Percentiles rank a stretch among this genome's conserved stretches.
phyloP scores from a whole-genome alignment of 2,113 vertebrate species.

The Gadus macrocephalus region DNA sequence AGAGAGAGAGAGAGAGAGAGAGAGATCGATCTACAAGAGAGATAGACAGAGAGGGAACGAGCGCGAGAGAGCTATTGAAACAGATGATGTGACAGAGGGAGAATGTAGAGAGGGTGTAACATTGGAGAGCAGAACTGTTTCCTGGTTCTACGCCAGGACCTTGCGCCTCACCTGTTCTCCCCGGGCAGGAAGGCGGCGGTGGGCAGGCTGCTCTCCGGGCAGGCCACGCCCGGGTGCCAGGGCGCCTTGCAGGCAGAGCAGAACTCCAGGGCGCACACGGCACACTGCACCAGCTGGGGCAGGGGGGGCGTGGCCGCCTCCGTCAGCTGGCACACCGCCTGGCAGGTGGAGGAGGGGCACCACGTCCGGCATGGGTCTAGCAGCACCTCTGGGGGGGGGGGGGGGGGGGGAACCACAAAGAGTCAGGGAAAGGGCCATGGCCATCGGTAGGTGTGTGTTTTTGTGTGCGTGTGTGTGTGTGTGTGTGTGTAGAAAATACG shows the following conservation, averaged over 20 bases:
- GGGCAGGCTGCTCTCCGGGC: conserved; percentile 85
- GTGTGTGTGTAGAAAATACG: no score
- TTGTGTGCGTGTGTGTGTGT: no score
- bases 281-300: conserved; percentile 89
- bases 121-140: conserved; percentile 83
- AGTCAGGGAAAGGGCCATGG: no score
- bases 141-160: neutral
- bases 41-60: no score
- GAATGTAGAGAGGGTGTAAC: no score
- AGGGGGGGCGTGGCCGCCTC: conserved; percentile 78
- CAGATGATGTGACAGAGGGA: no score
- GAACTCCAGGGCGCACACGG: conserved; percentile 88
- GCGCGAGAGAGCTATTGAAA: no score
- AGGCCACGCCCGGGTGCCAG: conserved; percentile 94
- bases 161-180: conserved; percentile 82
- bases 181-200: conserved; percentile 88
- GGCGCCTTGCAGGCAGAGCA: conserved; percentile 92
- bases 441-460: no score
- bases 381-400: conserved; percentile 81
- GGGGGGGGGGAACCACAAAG: no score
- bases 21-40: no score
- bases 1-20: no score
- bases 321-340: conserved; percentile 93
- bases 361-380: conserved; percentile 96
- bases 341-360: conserved; percentile 94